Conservation (phyloP, 2,797 vertebrate genomes). For the Thaleichthys pacificus region DNA sequence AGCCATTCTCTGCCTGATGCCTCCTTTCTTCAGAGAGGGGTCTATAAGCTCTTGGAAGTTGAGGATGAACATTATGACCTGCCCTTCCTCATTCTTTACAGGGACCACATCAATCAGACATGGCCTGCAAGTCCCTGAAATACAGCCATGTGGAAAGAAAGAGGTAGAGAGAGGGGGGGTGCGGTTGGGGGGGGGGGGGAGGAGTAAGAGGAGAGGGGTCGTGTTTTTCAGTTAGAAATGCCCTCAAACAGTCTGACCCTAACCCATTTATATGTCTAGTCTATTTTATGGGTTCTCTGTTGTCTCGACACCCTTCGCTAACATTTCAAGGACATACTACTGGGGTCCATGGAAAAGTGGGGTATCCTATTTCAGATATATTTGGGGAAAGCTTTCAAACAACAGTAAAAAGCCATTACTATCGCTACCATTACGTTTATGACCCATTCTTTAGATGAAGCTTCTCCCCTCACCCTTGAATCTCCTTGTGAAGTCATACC, state of each 20-base stretch:
- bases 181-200: background rate
- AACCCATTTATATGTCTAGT: background rate
- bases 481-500: conserved; percentile 3
- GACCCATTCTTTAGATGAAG: conserved; percentile 9
- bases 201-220: background rate
- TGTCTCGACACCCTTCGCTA: background rate
- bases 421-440: conserved; percentile 11
- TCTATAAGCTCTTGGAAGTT: conserved; percentile 92
- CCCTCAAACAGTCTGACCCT: background rate
- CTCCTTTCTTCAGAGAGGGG: conserved; percentile 79
- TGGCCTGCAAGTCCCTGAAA: conserved; percentile 86
- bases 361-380: conserved; percentile 9
- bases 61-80: conserved; percentile 97
- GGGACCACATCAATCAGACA: conserved; percentile 94
- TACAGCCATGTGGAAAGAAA: background rate
- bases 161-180: background rate
- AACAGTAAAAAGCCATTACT: conserved; percentile 14
- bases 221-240: background rate
- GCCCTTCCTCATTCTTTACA: conserved; percentile 90
- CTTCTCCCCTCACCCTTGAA: background rate
- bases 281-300: background rate
- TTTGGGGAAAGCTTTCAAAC: conserved; percentile 19
- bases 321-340: background rate
- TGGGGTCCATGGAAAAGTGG: background rate
- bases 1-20: conserved; percentile 81